Conservation (phyloP, 2,888 invertebrate genomes). For the Drosophila bunnanda region DNA sequence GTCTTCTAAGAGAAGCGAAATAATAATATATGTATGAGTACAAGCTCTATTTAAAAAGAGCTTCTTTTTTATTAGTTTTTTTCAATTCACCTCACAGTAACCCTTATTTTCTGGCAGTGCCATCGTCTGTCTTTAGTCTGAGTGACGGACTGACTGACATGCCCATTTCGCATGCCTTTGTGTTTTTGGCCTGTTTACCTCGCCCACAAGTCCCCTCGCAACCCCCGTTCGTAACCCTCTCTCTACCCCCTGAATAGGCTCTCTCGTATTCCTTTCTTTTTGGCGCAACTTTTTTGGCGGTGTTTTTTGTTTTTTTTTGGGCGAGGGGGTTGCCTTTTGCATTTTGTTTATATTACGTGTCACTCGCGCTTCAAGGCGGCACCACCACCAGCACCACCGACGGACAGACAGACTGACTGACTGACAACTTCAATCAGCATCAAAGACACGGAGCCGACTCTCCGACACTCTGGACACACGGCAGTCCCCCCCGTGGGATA, state of each 20-base stretch:
- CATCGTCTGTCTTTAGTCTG: slow-evolving; percentile 30
- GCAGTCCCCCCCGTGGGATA: slow-evolving; percentile 10
- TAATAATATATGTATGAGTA: too few species aligned
- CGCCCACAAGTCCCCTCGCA: slow-evolving; percentile 23
- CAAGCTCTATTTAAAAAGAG: neutral
- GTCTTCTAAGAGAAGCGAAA: too few species aligned
- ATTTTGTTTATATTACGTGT: slow-evolving; percentile 80
- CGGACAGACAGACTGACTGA: slow-evolving; percentile 31
- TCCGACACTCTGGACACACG: slow-evolving; percentile 40
- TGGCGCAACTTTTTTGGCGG: slow-evolving; percentile 26
- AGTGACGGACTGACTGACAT: slow-evolving; percentile 60
- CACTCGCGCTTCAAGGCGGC: slow-evolving; percentile 52
- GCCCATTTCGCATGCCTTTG: slow-evolving; percentile 66
- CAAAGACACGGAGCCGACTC: slow-evolving; percentile 72
- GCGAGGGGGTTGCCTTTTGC: slow-evolving; percentile 46
- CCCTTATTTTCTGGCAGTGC: slow-evolving; percentile 4
- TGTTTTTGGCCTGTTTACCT: slow-evolving; percentile 56
- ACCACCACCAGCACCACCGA: slow-evolving; percentile 4
- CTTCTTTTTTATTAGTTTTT: neutral
- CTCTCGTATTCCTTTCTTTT: slow-evolving; percentile 56
- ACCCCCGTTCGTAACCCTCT: slow-evolving; percentile 3
- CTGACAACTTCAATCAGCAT: slow-evolving; percentile 79
- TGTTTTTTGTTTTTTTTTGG: slow-evolving; percentile 17
- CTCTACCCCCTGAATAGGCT: slow-evolving; percentile 11
- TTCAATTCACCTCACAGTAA: neutral